phyloP scores from a whole-genome alignment of 2,113 vertebrate genomes.

The Onychostruthus taczanowskii region DNA sequence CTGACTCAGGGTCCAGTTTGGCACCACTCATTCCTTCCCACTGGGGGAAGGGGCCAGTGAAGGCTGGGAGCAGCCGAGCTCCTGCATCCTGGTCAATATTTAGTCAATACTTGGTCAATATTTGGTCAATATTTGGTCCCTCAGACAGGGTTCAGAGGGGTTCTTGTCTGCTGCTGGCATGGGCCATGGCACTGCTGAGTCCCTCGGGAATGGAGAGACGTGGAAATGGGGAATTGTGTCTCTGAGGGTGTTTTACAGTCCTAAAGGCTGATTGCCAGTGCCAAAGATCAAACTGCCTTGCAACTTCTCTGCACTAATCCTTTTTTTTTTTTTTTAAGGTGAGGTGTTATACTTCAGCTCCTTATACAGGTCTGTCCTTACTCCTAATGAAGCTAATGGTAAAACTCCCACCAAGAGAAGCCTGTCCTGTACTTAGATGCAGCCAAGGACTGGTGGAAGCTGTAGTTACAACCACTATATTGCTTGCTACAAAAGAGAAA shows the following conservation, averaged over 20 bases:
- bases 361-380: background rate
- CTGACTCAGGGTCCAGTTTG: background rate
- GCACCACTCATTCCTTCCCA: background rate
- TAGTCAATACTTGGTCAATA: background rate
- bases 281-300: background rate
- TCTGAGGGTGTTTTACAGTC: background rate
- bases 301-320: background rate
- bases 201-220: rapidly evolving
- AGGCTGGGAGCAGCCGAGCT: background rate
- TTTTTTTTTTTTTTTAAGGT: background rate
- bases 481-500: background rate
- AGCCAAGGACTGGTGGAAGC: background rate
- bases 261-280: background rate
- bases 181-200: background rate
- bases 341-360: background rate
- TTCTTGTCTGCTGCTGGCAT: background rate
- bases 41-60: background rate
- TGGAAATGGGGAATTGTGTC: background rate
- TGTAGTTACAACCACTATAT: background rate
- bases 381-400: background rate
- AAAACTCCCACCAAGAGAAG: background rate
- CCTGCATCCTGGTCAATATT: background rate
- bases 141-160: background rate
- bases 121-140: background rate
- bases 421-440: background rate